phyloP scores from a whole-genome alignment of 2,113 vertebrate species.

The Macaca fascicularis region DNA sequence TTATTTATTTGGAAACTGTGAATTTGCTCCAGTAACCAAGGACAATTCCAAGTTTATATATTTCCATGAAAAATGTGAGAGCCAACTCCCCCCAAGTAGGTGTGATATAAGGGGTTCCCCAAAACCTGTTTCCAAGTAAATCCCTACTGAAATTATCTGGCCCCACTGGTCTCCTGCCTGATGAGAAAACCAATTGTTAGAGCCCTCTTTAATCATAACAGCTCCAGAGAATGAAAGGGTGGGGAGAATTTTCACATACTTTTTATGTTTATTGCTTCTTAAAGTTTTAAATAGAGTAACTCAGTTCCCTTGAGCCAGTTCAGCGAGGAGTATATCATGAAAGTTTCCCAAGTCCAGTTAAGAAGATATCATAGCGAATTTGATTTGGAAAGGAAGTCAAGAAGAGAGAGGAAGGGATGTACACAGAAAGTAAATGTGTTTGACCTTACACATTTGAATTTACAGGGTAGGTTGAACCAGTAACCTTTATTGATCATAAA shows the following conservation, averaged over 20 bases:
- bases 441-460: constrained; percentile 37
- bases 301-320: neutral
- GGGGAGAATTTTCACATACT: neutral
- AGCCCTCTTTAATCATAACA: neutral
- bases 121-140: constrained; percentile 43
- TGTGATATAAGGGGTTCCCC: constrained; percentile 9
- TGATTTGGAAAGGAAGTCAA: neutral
- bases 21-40: constrained; percentile 32
- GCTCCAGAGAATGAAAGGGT: neutral
- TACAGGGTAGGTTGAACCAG: neutral
- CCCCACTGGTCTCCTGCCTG: neutral
- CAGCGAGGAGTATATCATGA: neutral
- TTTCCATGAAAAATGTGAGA: constrained; percentile 26
- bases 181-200: constrained; percentile 29
- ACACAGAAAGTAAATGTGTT: neutral
- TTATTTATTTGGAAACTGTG: constrained; percentile 51
- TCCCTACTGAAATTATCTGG: neutral
- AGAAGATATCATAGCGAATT: constrained; percentile 21
- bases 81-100: neutral
- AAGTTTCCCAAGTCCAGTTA: constrained; percentile 1
- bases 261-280: constrained; percentile 10
- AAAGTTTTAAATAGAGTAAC: neutral
- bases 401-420: neutral
- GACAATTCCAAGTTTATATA: constrained; percentile 41
- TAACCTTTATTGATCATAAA: neutral